Percentiles rank a stretch among this genome's conserved stretches.
These are phyloP conservation scores for Asbolus verrucosus DNA, from an alignment of 1,140 invertebrate genomes.

Conservation along the genomic window DNA sequence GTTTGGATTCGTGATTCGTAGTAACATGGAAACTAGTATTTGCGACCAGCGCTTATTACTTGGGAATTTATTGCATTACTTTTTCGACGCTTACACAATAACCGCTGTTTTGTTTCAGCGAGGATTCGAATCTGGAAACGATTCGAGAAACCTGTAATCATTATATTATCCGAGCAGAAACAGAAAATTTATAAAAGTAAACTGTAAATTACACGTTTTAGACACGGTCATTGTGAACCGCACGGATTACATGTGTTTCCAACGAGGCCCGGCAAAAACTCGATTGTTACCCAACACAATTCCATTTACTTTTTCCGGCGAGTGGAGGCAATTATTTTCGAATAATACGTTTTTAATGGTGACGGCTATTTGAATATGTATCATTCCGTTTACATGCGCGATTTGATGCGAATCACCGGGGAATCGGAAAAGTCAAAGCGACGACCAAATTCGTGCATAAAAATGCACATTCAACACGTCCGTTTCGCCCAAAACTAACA, in stretches of 20 bases:
- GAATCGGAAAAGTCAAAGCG: neutral
- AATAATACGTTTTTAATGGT: constrained; percentile 24
- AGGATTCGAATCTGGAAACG: constrained; percentile 15
- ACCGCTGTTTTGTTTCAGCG: constrained; percentile 11
- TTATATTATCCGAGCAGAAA: neutral
- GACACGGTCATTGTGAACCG: neutral
- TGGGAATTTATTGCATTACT: constrained; percentile 21
- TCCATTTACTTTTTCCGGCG: constrained; percentile 12
- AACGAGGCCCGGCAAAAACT: neutral
- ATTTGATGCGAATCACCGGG: too few species aligned
- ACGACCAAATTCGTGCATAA: constrained; percentile 1
- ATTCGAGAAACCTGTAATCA: constrained; percentile 2
- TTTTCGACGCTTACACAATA: neutral
- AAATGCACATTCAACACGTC: neutral
- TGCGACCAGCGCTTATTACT: constrained; percentile 10
- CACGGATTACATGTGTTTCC: constrained; percentile 7
- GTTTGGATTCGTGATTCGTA: constrained; percentile 15
- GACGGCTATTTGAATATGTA: constrained; percentile 2
- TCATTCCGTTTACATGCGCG: constrained; percentile 13
- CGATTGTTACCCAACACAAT: constrained; percentile 10
- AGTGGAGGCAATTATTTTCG: constrained; percentile 17
- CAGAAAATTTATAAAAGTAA: constrained; percentile 30
- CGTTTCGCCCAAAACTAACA: constrained; percentile 11
- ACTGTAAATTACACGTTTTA: constrained; percentile 28
- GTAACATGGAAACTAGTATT: constrained; percentile 15